Base-by-base conservation (phyloP, 1,140 invertebrate genomes). In the Doryteuthis pealeii region DNA sequence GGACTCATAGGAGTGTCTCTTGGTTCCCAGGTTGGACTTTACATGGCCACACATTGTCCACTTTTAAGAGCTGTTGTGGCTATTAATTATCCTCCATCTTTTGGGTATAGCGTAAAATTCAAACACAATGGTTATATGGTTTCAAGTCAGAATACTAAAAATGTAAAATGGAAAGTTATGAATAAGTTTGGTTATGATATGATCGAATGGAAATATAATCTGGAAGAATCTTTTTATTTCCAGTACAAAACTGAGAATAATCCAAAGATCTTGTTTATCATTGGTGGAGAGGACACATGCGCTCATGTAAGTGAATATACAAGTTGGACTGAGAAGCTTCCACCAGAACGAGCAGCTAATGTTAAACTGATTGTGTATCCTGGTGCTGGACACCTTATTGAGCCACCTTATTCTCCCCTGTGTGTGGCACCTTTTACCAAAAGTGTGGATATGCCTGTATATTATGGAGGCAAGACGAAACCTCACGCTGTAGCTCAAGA, bases 311-410 rank as follows among this genome's bases (percentile, higher is more conserved):
- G 54, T 10, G 69, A 67, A 62, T 62, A 70, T 43, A 54, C 73
- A 45, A 26, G 69, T 14, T 77, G 67, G 18, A 66, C 72, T 18
- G 75, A 75, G 14, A 33, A 22, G 3, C 79, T 71, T 15, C 78
- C 77, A n/a, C 26, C 40, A 12, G 73, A 77, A 28, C 65, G 74
- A 31, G 66, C 31, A 30, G 58, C 76, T 14, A 66, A 74, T 6
- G 70, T 81, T 40, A 68, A 77, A n/a, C 33, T 80, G 32, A 28
- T 70, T 4, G 49, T 28, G 18, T 84, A 83, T 69, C 76, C 77
- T 40, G 76, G 75, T 14, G 80, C 80, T 18, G 83, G 83, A 1
- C 83, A 84, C 72, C 54, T 82, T n/a, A 73, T 84, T 72, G 81
- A 84, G 43, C 81, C 83, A 33, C 80, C 81, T 0, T 81, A 81